Evolutionary conservation across 2,797 vertebrate species (phyloP).

Genomic region (Siniperca obscura): DNA sequence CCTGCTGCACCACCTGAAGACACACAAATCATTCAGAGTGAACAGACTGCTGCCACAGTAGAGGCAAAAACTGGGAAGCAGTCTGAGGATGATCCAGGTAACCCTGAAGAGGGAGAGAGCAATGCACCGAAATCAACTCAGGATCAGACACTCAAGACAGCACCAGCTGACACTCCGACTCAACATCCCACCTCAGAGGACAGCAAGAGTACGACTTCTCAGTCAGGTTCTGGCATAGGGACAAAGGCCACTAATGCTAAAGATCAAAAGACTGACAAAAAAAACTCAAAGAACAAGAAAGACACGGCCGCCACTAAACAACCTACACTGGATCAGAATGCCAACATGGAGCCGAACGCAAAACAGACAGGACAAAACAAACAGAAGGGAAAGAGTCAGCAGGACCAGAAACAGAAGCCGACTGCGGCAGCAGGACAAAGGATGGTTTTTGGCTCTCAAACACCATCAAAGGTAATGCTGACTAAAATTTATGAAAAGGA

Average conservation of each 20-base stretch:
- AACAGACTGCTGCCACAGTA: background rate
- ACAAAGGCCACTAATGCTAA: background rate
- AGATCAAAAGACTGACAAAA: conserved; percentile 28
- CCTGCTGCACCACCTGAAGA: background rate
- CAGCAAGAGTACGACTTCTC: background rate
- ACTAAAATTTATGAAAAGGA: accelerated
- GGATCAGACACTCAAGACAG: conserved; percentile 17
- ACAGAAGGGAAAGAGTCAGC: conserved; percentile 44
- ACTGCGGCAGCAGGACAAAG: background rate
- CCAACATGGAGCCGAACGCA: conserved; percentile 49
- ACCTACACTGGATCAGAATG: conserved; percentile 64
- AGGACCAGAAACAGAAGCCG: conserved; percentile 25
- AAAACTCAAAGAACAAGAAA: conserved; percentile 51
- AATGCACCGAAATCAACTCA: background rate
- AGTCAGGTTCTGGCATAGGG: conserved; percentile 23
- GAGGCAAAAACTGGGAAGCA: background rate
- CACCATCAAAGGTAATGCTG: conserved; percentile 55
- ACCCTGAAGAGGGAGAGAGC: background rate
- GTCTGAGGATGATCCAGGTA: background rate
- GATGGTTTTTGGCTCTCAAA: conserved; percentile 60
- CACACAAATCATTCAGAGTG: background rate
- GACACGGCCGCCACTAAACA: background rate
- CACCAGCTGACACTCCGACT: background rate
- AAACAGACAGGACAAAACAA: conserved; percentile 44
- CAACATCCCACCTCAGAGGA: background rate